These are phyloP conservation scores for Silurus aristotelis DNA, from an alignment of 2,797 vertebrate species.

Conservation along the genomic window DNA sequence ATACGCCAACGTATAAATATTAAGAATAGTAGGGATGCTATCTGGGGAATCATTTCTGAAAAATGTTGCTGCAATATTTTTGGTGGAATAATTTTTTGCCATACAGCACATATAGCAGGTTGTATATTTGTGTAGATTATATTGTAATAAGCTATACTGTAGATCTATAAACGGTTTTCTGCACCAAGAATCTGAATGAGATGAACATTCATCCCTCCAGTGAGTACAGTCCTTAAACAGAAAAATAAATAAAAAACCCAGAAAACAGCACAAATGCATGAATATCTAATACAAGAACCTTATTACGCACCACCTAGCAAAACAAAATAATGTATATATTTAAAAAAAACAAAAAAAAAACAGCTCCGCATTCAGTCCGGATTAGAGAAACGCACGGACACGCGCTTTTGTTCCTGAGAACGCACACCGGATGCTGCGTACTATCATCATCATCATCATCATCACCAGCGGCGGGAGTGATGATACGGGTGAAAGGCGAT, in stretches of 20 bases:
- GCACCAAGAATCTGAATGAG: not conserved
- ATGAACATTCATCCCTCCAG: no score
- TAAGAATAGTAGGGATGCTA: not conserved
- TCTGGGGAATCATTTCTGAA: not conserved
- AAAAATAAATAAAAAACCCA: not conserved
- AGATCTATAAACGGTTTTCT: not conserved
- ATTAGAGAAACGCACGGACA: not conserved
- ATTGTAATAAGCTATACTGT: not conserved
- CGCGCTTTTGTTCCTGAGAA: not conserved
- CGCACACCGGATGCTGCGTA: constrained; percentile 35
- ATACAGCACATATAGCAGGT: not conserved
- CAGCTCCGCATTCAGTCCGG: not conserved
- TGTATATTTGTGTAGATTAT: not conserved
- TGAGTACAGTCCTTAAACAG: not conserved
- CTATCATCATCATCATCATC: not conserved
- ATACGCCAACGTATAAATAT: no score
- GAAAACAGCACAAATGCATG: not conserved
- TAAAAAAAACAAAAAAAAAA: not conserved
- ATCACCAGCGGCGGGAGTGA: not conserved
- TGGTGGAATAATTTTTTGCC: not conserved
- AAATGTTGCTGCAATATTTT: not conserved
- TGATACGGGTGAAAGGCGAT: constrained; percentile 18
- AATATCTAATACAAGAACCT: not conserved
- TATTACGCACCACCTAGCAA: not conserved
- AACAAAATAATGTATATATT: not conserved